These are phyloP conservation scores for Oenanthe oenanthe DNA, from an alignment of 2,113 vertebrate species.

Conservation along the genomic window DNA sequence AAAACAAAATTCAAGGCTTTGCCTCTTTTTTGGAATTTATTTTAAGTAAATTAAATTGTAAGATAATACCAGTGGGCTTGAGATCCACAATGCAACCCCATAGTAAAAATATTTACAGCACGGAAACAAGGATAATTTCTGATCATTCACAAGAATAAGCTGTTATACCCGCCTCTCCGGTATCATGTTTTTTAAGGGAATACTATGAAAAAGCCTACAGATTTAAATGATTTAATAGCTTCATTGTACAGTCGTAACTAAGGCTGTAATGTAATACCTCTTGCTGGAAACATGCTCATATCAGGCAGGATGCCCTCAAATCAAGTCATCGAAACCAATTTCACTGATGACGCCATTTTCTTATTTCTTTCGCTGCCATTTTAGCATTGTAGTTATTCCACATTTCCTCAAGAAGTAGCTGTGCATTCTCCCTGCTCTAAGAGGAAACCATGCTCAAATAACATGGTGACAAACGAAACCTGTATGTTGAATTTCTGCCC, in stretches of 20 bases:
- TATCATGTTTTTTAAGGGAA: background rate
- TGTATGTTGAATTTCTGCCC: background rate
- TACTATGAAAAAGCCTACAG: background rate
- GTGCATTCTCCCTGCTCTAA: background rate
- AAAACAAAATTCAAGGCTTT: background rate
- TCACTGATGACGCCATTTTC: slow-evolving; percentile 75
- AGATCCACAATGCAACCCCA: background rate
- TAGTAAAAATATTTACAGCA: background rate
- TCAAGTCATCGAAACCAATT: background rate
- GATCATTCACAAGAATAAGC: background rate
- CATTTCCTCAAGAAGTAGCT: background rate
- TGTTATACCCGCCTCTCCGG: background rate
- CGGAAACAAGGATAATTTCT: background rate
- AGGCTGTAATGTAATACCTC: background rate
- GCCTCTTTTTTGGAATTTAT: background rate
- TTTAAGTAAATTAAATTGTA: background rate
- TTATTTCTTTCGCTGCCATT: slow-evolving; percentile 72
- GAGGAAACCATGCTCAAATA: background rate
- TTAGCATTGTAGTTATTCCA: slow-evolving; percentile 41
- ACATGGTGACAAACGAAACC: background rate
- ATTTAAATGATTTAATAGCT: background rate
- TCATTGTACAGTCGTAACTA: background rate
- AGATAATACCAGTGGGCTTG: background rate
- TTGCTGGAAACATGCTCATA: background rate
- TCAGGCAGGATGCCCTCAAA: background rate